A percentile compares a stretch with the other conserved stretches of the same genome.
Evolutionary conservation across 2,113 vertebrate genomes (phyloP).

Genomic region (Cervus canadensis): DNA sequence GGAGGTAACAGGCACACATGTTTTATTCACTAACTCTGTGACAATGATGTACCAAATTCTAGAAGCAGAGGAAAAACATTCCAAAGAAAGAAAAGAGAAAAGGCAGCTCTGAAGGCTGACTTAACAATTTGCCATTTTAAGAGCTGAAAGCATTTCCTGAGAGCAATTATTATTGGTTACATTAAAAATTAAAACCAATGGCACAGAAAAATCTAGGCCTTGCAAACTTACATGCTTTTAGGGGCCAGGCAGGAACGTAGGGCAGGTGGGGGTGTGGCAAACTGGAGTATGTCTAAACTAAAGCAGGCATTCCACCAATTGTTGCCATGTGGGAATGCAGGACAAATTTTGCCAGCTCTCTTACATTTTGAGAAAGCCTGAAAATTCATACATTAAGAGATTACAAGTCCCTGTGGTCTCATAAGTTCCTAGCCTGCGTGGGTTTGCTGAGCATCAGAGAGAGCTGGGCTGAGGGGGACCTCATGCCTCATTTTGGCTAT

Average conservation of each 20-base stretch:
- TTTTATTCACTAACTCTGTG: constrained; percentile 3
- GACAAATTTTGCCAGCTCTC: background rate
- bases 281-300: accelerated
- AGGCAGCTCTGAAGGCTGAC: background rate
- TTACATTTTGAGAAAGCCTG: background rate
- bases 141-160: background rate
- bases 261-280: background rate
- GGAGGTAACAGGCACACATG: background rate
- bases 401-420: background rate
- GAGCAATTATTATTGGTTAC: background rate
- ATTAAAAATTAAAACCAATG: background rate
- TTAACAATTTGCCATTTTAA: background rate
- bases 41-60: background rate
- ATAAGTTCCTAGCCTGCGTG: background rate
- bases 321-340: background rate
- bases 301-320: background rate
- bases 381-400: background rate
- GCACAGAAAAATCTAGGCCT: background rate
- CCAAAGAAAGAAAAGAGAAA: background rate
- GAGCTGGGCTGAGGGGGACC: background rate
- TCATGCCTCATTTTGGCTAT: background rate
- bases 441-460: background rate
- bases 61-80: background rate
- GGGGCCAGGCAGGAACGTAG: accelerated
- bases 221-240: background rate